Evolutionary conservation across 2,113 vertebrate species (phyloP).

Genomic region (Tangachromis dhanisi): DNA sequence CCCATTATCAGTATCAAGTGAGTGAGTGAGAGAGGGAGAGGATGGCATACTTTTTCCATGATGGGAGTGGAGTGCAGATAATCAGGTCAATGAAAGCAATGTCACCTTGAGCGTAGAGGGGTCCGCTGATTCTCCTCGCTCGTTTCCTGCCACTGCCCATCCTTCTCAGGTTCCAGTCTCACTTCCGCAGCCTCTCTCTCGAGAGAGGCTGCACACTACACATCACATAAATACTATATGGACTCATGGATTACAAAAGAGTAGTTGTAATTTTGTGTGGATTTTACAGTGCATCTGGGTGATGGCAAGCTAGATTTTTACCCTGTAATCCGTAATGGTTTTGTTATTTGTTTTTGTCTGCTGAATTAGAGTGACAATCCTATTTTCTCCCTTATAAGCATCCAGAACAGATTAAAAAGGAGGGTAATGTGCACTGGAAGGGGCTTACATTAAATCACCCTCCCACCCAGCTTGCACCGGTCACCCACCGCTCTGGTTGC

Average conservation of each 20-base stretch:
- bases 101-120: constrained; percentile 67
- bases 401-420: constrained; percentile 50
- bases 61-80: constrained; percentile 40
- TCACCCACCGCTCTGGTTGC: constrained; percentile 46
- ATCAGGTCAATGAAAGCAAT: constrained; percentile 60
- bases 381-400: constrained; percentile 45
- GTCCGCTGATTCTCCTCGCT: background rate
- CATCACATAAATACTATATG: background rate
- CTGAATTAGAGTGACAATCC: constrained; percentile 51
- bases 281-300: background rate
- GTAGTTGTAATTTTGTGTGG: background rate
- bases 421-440: constrained; percentile 39
- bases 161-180: constrained; percentile 44
- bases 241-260: background rate
- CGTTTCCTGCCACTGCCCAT: constrained; percentile 31
- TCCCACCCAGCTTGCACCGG: constrained; percentile 21
- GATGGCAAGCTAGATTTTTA: background rate
- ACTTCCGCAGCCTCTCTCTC: background rate
- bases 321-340: constrained; percentile 41
- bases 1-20: constrained; percentile 46
- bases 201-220: background rate
- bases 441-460: constrained; percentile 47
- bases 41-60: constrained; percentile 48
- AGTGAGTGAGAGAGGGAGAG: constrained; percentile 13
- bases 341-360: constrained; percentile 35